phyloP scores from a whole-genome alignment of 2,113 vertebrate genomes.

The Amblyornis subalaris region DNA sequence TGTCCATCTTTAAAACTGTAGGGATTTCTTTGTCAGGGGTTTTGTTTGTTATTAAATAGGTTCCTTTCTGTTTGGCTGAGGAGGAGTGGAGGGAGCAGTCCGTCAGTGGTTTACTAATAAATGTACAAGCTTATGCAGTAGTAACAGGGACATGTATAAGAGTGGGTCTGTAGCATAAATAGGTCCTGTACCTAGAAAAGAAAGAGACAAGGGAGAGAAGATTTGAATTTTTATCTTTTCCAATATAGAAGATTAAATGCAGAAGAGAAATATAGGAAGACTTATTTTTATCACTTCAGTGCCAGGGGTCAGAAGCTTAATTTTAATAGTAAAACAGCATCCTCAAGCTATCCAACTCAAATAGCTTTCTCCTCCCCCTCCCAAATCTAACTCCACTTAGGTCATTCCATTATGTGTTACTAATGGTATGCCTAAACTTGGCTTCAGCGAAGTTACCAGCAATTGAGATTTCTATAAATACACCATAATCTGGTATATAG shows the following conservation, averaged over 20 bases:
- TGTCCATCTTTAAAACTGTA: constrained; percentile 58
- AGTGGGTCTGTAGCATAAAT: constrained; percentile 76
- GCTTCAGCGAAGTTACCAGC: constrained; percentile 37
- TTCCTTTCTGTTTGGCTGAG: constrained; percentile 47
- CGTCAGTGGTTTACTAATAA: constrained; percentile 82
- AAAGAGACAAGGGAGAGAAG: constrained; percentile 21
- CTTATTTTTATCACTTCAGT: constrained; percentile 58
- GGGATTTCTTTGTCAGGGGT: constrained; percentile 20
- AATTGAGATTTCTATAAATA: constrained; percentile 56
- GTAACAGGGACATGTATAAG: constrained; percentile 78
- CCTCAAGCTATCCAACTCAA: constrained; percentile 23
- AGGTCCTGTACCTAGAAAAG: constrained; percentile 76
- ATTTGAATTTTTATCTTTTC: constrained; percentile 37
- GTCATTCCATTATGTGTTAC: constrained; percentile 42
- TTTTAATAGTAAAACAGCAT: constrained; percentile 61
- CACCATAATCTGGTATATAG: constrained; percentile 49
- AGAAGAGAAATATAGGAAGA: constrained; percentile 29
- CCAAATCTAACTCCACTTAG: background rate
- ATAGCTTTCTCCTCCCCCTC: constrained; percentile 1
- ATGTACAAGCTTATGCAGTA: constrained; percentile 83
- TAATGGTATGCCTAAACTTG: constrained; percentile 35
- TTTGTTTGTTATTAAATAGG: constrained; percentile 22
- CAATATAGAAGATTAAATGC: constrained; percentile 35
- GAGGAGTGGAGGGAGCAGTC: constrained; percentile 28
- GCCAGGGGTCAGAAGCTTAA: constrained; percentile 47